A percentile compares a stretch with the other conserved stretches of the same genome.
Conservation (phyloP, 2,113 vertebrate genomes). For the Clupea harengus region DNA sequence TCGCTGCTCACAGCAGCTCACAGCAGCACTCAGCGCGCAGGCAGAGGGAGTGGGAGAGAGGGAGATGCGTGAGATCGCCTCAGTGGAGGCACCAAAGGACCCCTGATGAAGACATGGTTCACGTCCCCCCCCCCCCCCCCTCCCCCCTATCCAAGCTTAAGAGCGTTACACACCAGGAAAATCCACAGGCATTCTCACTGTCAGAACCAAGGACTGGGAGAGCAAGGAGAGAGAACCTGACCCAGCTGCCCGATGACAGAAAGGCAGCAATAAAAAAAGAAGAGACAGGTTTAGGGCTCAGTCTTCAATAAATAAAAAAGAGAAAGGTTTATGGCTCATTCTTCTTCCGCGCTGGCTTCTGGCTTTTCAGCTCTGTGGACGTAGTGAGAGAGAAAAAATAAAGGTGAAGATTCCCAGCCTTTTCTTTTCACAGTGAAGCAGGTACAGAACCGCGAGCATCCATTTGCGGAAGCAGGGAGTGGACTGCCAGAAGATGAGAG, state of each 20-base stretch:
- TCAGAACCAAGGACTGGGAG: not conserved
- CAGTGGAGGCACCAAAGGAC: not conserved
- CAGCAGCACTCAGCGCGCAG: slow-evolving; percentile 19
- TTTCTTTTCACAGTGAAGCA: not conserved
- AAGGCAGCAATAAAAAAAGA: not conserved
- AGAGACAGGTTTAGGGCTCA: not conserved
- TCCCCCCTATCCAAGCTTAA: not conserved
- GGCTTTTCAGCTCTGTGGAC: not conserved
- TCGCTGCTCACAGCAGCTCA: not conserved
- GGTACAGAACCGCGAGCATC: slow-evolving; percentile 15
- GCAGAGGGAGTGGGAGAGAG: not conserved
- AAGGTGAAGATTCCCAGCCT: not conserved
- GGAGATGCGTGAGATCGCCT: not conserved
- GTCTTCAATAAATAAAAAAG: not conserved
- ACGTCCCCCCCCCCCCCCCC: not conserved
- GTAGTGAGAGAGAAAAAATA: not conserved
- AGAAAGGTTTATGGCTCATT: not conserved
- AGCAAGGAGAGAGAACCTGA: not conserved
- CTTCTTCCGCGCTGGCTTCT: not conserved
- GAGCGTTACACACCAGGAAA: not conserved
- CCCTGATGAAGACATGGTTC: not conserved
- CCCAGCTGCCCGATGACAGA: not conserved
- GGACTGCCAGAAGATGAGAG: slow-evolving; percentile 36
- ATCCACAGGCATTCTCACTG: not conserved
- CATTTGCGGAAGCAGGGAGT: slow-evolving; percentile 16